Conservation (phyloP, 2,888 invertebrate species). For the Rhagonycha fulva region DNA sequence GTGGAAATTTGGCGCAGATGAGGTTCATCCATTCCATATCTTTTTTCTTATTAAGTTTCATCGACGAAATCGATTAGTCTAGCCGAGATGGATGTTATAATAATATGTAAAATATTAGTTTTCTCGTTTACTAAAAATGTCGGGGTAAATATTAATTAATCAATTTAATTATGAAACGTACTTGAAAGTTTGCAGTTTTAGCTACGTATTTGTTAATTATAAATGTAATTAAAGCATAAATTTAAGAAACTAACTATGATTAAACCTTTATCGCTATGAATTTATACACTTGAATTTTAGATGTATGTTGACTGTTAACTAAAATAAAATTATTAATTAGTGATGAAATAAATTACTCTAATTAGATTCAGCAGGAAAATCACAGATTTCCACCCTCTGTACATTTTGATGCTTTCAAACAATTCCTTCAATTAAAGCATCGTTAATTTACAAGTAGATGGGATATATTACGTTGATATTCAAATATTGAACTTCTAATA, state of each 20-base stretch:
- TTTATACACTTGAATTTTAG: background rate
- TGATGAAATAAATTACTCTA: background rate
- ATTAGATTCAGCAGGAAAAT: background rate
- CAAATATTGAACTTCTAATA: background rate
- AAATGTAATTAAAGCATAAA: background rate
- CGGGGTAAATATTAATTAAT: background rate
- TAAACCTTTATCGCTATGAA: background rate
- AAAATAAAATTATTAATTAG: background rate
- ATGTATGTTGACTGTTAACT: background rate
- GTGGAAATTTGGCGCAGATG: background rate
- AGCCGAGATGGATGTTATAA: background rate
- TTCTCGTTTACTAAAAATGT: background rate
- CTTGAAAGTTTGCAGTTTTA: background rate
- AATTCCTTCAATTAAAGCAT: background rate
- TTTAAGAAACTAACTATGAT: background rate
- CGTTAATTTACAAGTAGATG: too few species aligned
- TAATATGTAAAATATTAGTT: background rate
- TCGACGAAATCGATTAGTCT: conserved; percentile 11
- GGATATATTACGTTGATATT: too few species aligned
- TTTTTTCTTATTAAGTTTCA: background rate
- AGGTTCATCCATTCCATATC: background rate
- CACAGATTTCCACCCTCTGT: background rate
- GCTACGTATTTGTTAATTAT: background rate
- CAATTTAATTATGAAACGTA: background rate
- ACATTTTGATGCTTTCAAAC: background rate